Evolutionary conservation across 2,113 vertebrate genomes (phyloP), one percentile per base, ranked within the genome.

Genomic region (Balaeniceps rex): DNA sequence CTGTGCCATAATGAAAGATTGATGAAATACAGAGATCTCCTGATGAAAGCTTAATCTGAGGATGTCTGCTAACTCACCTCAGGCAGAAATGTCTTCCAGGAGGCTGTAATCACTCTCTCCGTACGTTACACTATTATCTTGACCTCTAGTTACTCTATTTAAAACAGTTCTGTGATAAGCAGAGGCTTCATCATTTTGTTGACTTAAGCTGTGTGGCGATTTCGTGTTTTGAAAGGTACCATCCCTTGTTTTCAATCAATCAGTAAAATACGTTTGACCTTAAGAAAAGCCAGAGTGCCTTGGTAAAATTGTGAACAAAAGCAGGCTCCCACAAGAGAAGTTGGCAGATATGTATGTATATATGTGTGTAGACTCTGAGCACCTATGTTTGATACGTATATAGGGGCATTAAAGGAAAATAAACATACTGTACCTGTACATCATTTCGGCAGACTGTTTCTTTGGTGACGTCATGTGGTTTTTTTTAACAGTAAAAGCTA

Each of bases 1-100:
- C 81, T 93, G 66, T 96, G 75, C 87, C 7, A 7, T 93, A 96
- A 98, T 98, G 94, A 98, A 98, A 98, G 98, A 99, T 98, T 98
- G 98, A 99, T 99, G 98, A 98, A 95, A 96, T 93, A 96, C 94
- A 97, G 94, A 96, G 94, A 93, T 96, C 89, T 92, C 90, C 93
- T 98, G 97, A 98, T 98, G 97, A 97, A 99, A 98, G 96, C 98
- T 98, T 98, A 98, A 99, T 98, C 98, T 92, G 93, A 96, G 94
- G 88, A 93, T 93, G 91, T 70, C 90, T 94, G 70, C 83, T 92
- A 87, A 86, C 68, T 96, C 66, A 94, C 96, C 95, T 97, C 78
- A 13, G 96, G 96, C 95, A 95, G 91, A 96, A 97, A 51, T 2
- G 0, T 81, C 90, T 97, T 96, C 54, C 4, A 68, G 58, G 92